These are phyloP conservation scores for Rhogogaster chlorosoma DNA, from an alignment of 2,888 invertebrate genomes.

Conservation along the genomic window DNA sequence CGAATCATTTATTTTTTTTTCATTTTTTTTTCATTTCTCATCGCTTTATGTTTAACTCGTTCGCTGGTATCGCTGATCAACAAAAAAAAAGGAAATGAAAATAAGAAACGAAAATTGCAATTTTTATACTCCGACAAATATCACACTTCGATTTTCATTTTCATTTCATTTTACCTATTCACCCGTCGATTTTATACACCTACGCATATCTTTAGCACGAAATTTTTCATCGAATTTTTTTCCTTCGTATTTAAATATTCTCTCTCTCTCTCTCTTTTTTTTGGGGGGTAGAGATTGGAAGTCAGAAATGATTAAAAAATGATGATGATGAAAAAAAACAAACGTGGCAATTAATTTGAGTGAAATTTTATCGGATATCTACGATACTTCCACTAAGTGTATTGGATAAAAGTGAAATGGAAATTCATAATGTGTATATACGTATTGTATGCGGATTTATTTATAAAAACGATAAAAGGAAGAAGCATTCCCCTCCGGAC, in stretches of 20 bases:
- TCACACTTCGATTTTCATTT: neutral
- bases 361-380: neutral
- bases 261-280: too few relatives aligned
- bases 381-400: neutral
- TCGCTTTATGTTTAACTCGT: neutral
- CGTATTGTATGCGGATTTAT: too few relatives aligned
- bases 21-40: neutral
- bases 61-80: too few relatives aligned
- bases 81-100: neutral
- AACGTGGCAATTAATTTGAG: neutral
- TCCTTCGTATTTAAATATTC: too few relatives aligned
- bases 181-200: too few relatives aligned
- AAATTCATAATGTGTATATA: neutral
- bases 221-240: too few relatives aligned
- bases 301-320: neutral
- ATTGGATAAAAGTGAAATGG: neutral
- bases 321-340: neutral
- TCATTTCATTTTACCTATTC: neutral
- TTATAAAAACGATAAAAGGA: too few relatives aligned
- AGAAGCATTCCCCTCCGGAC: too few relatives aligned
- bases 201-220: too few relatives aligned
- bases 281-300: too few relatives aligned
- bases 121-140: neutral
- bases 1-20: neutral
- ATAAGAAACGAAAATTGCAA: neutral